Percentiles rank a stretch among this genome's conserved stretches.
Conservation (phyloP, 2,113 vertebrate species). For the Chamaetylas fuelleborni region DNA sequence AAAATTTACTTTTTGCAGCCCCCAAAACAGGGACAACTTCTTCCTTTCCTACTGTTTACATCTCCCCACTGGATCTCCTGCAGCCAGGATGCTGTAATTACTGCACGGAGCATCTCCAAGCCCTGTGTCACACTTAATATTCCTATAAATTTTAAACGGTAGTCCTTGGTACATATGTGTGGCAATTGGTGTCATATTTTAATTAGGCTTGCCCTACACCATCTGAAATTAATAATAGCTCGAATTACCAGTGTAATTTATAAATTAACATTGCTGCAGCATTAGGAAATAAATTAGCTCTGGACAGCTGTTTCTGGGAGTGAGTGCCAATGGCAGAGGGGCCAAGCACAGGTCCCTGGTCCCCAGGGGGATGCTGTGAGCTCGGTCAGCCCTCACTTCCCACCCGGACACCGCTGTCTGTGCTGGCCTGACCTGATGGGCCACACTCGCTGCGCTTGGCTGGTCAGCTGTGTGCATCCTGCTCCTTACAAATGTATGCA, state of each 20-base stretch:
- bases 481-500: neutral
- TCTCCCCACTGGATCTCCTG: neutral
- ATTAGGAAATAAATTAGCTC: conserved; percentile 82
- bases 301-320: conserved; percentile 77
- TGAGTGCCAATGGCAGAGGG: conserved; percentile 28
- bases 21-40: neutral
- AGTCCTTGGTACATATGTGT: conserved; percentile 80
- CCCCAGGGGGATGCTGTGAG: neutral
- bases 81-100: conserved; percentile 58
- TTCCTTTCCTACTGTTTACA: neutral
- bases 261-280: conserved; percentile 79
- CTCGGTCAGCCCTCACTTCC: neutral
- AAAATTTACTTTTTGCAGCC: neutral
- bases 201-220: conserved; percentile 84
- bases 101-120: conserved; percentile 50
- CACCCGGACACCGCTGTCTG: fast-evolving
- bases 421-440: neutral
- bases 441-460: neutral
- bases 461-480: neutral
- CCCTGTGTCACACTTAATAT: conserved; percentile 79
- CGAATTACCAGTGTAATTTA: conserved; percentile 83
- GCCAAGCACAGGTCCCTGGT: neutral
- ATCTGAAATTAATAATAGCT: conserved; percentile 85
- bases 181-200: conserved; percentile 84
- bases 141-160: conserved; percentile 81